These are phyloP conservation scores for Panonychus citri DNA, from an alignment of 1,140 invertebrate genomes.

Conservation along the genomic window DNA sequence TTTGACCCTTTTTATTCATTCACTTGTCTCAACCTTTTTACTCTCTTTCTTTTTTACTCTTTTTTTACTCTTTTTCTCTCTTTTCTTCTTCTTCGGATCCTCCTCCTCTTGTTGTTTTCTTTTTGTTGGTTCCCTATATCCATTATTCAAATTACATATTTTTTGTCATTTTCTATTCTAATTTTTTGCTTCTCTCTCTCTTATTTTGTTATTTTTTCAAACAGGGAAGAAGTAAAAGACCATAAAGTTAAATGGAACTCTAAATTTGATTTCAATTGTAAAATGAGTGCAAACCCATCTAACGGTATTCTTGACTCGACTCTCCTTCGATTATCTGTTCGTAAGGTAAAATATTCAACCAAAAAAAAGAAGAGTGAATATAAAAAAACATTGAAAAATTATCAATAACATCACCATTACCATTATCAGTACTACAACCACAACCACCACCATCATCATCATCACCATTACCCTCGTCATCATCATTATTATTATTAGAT, in stretches of 20 bases:
- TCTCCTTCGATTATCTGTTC: constrained; percentile 66
- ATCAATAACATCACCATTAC: neutral
- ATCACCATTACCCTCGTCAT: too few relatives aligned
- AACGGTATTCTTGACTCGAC: constrained; percentile 81
- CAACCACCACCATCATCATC: too few relatives aligned
- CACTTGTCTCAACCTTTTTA: neutral
- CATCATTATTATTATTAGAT: too few relatives aligned
- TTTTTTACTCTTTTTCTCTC: neutral
- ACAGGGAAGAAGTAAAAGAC: constrained; percentile 72
- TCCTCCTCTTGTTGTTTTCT: neutral
- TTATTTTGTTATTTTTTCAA: constrained; percentile 18
- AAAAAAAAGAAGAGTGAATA: neutral
- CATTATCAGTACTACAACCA: neutral
- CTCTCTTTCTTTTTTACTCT: neutral
- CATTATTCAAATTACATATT: too few relatives aligned
- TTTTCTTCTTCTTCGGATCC: neutral
- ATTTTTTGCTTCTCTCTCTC: too few relatives aligned
- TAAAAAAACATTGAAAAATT: constrained; percentile 34
- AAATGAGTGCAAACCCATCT: constrained; percentile 83
- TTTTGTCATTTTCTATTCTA: neutral
- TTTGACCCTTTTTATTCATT: too few relatives aligned
- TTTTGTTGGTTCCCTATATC: too few relatives aligned
- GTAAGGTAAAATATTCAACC: constrained; percentile 49
- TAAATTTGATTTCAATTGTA: constrained; percentile 72
- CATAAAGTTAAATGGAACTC: constrained; percentile 77